phyloP scores from a whole-genome alignment of 2,888 invertebrate genomes.

The Luperina nickerlii region DNA sequence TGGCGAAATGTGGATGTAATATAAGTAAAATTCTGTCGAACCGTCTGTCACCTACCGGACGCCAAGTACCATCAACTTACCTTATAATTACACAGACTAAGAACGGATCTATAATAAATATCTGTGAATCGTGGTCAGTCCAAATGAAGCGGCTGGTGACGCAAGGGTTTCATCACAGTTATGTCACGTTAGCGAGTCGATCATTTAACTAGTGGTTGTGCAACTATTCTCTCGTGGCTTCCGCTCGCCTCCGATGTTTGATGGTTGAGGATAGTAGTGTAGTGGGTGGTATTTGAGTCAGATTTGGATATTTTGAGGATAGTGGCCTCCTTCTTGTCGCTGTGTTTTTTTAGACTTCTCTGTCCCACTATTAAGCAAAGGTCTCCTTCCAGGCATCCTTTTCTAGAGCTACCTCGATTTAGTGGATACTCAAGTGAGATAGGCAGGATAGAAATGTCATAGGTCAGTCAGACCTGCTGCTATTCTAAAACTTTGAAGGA shows the following conservation, averaged over 20 bases:
- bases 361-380: not conserved
- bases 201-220: conserved; percentile 54
- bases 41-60: not conserved
- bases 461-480: not conserved
- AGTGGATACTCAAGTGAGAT: too few species aligned
- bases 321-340: too few species aligned
- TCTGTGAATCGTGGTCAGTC: conserved; percentile 24
- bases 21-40: not conserved
- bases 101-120: conserved; percentile 33
- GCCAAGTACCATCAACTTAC: not conserved
- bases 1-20: not conserved
- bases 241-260: conserved; percentile 50
- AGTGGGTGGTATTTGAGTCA: conserved; percentile 32
- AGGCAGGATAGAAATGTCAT: not conserved
- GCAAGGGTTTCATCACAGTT: conserved; percentile 68
- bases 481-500: not conserved
- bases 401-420: not conserved
- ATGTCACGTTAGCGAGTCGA: conserved; percentile 64
- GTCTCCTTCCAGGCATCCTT: not conserved
- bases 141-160: conserved; percentile 54
- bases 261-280: not conserved
- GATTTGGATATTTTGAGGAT: not conserved
- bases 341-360: not conserved
- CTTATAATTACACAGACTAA: conserved; percentile 16
- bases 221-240: conserved; percentile 54